Percentiles rank a stretch among this genome's conserved stretches.
phyloP scores from a whole-genome alignment of 2,888 invertebrate species.

The Isotomurus palustris region DNA sequence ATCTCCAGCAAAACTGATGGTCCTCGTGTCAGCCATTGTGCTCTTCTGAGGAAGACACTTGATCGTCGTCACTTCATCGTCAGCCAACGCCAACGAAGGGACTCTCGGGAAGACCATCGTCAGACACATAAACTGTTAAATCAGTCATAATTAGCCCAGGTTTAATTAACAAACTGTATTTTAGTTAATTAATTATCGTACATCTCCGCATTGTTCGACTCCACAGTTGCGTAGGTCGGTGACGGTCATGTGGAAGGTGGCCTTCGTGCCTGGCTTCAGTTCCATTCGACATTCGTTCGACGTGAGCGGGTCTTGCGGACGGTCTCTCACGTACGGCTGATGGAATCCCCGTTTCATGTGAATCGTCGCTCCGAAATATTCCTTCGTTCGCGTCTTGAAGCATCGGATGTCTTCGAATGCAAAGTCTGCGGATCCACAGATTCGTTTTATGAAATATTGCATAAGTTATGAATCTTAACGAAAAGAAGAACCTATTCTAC shows the following conservation, averaged over 20 bases:
- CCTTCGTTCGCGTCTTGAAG: conserved; percentile 36
- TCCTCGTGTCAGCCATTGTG: conserved; percentile 39
- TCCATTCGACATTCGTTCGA: conserved; percentile 41
- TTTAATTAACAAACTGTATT: too few relatives aligned
- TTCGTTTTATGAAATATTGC: too few relatives aligned
- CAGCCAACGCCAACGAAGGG: conserved; percentile 41
- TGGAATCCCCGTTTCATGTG: conserved; percentile 44
- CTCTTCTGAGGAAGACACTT: conserved; percentile 43
- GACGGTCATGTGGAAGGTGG: conserved; percentile 39
- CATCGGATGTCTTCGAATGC: conserved; percentile 45
- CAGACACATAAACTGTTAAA: conserved; percentile 38
- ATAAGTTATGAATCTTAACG: too few relatives aligned
- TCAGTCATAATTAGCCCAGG: too few relatives aligned
- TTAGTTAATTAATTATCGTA: conserved; percentile 12
- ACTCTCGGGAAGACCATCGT: conserved; percentile 46
- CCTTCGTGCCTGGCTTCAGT: conserved; percentile 20
- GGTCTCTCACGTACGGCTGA: conserved; percentile 41
- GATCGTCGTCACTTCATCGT: conserved; percentile 46
- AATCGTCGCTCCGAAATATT: conserved; percentile 44
- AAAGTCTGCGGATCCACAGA: conserved; percentile 38
- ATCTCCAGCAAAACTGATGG: conserved; percentile 44
- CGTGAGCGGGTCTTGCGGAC: conserved; percentile 43
- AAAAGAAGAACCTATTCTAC: too few relatives aligned
- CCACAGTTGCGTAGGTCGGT: conserved; percentile 43
- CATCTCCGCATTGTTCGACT: conserved; percentile 44